Base-by-base conservation (phyloP, 1,140 invertebrate species). In the Procambarus clarkii region DNA sequence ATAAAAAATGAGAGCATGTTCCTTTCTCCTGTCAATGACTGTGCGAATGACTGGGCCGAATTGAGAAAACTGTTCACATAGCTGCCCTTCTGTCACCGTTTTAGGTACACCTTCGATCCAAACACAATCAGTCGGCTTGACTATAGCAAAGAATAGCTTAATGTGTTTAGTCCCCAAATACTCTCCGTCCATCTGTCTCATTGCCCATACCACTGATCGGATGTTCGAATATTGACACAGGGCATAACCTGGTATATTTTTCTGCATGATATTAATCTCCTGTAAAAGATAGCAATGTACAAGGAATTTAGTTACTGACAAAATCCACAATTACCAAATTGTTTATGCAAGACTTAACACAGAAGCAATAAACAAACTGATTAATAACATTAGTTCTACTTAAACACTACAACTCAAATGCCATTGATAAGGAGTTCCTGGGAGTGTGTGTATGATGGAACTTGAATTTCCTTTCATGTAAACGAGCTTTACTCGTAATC, bases 201-300 rank as follows among this genome's bases (percentile, higher is more conserved):
- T 98, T 15, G 98, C 98, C 94, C 98, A 97, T 82, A 99, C 98
- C 78, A 99, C 98, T 94, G 97, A 98, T 46, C 96, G 96, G 94
- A 99, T 99, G 94, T 99, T 98, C 92, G 97, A 97, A 95, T 98
- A 99, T 95, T 99, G 98, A 94, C 98, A 98, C 95, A 99, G 99
- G 86, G 98, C 98, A 95, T 98, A 99, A 83, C 97, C 97, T 21
- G 93, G 93, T 11, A 94, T 94, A 50, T 95, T 95, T 94, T 98
- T 98, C 94, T 98, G 98, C 94, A 99, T 99, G 92, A 99, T 98
- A 94, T 99, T 98, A 94, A 99, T 98, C 95, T 99, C 96, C 97
- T 97, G 94, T 1, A 94, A 94, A 91, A 93, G 93, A 89, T 92
- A 91, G 74, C 69, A n/a, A 80, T 44, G 89, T 7, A 77, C 24